Evolutionary conservation across 30 jellyfish, hydroid and myxozoan genomes (phyloP).

Genomic region (Chrysaora quinquecirrha): DNA sequence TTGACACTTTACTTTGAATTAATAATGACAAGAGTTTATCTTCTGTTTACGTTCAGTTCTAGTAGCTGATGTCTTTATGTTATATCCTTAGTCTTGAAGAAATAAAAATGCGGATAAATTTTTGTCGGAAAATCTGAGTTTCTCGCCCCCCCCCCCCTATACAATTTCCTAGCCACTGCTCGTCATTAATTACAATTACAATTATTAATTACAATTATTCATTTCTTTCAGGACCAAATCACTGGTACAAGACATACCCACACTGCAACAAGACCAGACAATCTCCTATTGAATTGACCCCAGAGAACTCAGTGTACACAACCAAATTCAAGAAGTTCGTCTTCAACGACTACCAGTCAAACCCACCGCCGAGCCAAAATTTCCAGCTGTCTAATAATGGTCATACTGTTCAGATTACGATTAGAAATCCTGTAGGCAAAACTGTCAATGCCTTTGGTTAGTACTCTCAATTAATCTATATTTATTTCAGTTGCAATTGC

Average conservation of each 20-base stretch:
- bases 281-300: background rate
- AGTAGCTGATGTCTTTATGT: no score
- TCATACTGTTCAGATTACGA: conserved; percentile 46
- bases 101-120: no score
- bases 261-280: background rate
- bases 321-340: background rate
- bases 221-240: background rate
- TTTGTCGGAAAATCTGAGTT: no score
- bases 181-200: no score
- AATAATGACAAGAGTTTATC: no score
- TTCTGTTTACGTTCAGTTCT: no score
- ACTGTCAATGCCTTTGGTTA: conserved; percentile 55
- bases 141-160: no score
- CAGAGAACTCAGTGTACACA: background rate
- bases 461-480: background rate
- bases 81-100: no score
- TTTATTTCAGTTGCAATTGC: no score
- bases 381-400: conserved; percentile 50
- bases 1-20: no score
- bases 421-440: conserved; percentile 9
- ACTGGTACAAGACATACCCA: background rate
- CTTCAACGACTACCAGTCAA: conserved; percentile 45
- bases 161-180: no score
- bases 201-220: no score
- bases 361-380: background rate